Evolutionary conservation across 2,888 invertebrate species (phyloP).

Genomic region (Drosophila testacea): DNA sequence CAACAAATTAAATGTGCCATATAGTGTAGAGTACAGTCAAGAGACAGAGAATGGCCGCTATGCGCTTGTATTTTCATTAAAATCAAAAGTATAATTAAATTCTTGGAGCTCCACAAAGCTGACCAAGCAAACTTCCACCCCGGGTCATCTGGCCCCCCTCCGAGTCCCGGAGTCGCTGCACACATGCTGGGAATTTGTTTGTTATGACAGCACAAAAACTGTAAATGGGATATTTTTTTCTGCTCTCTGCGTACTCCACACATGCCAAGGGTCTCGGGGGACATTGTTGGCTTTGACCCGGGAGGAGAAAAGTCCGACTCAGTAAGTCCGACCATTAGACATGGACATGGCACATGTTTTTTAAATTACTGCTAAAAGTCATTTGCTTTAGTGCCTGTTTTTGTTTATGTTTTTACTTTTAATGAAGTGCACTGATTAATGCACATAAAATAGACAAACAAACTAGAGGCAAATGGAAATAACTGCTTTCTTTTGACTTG

Average conservation of each 20-base stretch:
- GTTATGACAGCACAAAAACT: conserved; percentile 67
- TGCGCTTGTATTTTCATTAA: conserved; percentile 66
- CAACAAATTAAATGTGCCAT: conserved; percentile 5
- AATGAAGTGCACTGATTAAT: conserved; percentile 61
- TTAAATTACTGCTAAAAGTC: conserved; percentile 50
- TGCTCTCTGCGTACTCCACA: conserved; percentile 5
- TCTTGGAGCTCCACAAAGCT: conserved; percentile 55
- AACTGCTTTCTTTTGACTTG: conserved; percentile 10
- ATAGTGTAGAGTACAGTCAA: conserved; percentile 18
- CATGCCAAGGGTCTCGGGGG: conserved; percentile 36
- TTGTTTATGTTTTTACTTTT: conserved; percentile 36
- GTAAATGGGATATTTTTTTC: conserved; percentile 47
- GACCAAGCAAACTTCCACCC: conserved; percentile 38
- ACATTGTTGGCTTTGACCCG: conserved; percentile 1
- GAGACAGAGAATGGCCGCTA: conserved; percentile 7
- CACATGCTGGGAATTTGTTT: conserved; percentile 73
- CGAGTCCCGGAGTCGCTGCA: conserved; percentile 19
- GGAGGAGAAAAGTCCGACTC: conserved; percentile 4
- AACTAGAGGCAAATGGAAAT: conserved; percentile 10
- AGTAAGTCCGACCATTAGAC: conserved; percentile 49
- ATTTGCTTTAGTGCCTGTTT: conserved; percentile 43
- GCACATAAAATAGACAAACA: conserved; percentile 30
- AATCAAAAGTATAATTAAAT: conserved; percentile 76
- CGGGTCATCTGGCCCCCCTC: conserved; percentile 23
- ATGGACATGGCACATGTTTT: conserved; percentile 42